Base-by-base conservation (phyloP, 2,888 invertebrate genomes). In the Notocelia uddmanniana region DNA sequence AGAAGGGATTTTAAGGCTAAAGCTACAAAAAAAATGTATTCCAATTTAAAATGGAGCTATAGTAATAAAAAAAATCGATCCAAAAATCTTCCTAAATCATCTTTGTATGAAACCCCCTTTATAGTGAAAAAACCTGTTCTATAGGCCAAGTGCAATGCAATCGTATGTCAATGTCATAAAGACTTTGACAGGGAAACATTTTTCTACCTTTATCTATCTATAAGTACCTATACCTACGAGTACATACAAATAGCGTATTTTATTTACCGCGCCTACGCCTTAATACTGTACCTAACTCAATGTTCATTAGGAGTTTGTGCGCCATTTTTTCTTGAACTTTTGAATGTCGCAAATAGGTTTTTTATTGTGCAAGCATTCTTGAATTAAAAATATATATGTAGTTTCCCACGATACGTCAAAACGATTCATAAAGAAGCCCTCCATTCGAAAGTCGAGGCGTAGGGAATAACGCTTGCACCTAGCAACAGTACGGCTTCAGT, bases 401-500 rank as follows among this genome's bases (percentile, higher is more conserved):
- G 31, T 50, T 72, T 72, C 72, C 55, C 72, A 72, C 72, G 72
- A 68, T 37, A 67, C 55, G 72, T 68, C 68, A 60, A 68, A 72
- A 68, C 45, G 52, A 10, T 55, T 72, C 55, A 62, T 55, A 68
- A 72, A 68, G 72, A 71, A 71, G 60, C 71, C 71, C 59, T 54
- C 64, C 64, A 37, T 55, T 64, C 57, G 48, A 71, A 68, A 60
- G 67, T 67, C 71, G 58, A 58, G 41, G 54, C 45, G 54, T 64
- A 23, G 58, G 34, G 54, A 64, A 52, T 31, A 58, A 60, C 69
- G 54, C 48, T 60, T 55, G 69, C 74, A 64, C 73, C 71, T 76
- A 71, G 69, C 73, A 74, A 73, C 75, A 81, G 79, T 88, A 89
- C 83, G 89, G 89, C 89, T 90, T 91, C 89, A 77, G 80, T 80